Evolutionary conservation across 2,797 vertebrate species (phyloP), one percentile per base, ranked within the genome.

Genomic region (Synaphobranchus kaupii): DNA sequence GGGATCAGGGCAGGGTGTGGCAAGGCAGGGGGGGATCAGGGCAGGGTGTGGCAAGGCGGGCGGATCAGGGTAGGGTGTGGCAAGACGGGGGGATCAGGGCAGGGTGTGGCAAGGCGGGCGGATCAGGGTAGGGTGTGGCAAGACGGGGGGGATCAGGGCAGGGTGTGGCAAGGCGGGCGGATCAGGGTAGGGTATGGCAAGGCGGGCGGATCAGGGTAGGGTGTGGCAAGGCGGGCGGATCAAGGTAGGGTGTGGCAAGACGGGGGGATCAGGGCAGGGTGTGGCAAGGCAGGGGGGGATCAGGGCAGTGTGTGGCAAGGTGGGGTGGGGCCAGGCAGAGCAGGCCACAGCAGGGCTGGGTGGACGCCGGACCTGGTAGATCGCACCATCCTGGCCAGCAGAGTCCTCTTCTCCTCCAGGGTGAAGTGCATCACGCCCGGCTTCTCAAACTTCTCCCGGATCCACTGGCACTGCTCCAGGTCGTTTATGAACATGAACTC

Each of bases 401-500:
- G 93, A 0, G 97, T 98, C 85, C 96, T 96, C 90, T 97, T 98
- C 93, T 98, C 98, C 15, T 98, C 97, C 0, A 80, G 94, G 84
- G 92, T 96, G 93, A 97, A 98, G 89, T 95, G 95, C 97, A 98
- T 97, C 89, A 96, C 88, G 25, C 97, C 97, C 0, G 98, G 98
- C 0, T 96, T 97, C 95, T 99, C 98, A 5, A 99, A 99, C 93
- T 97, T 98, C 92, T 97, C 92, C 44, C 98, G 93, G 91, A 98
- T 98, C 98, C 98, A 99, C 89, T 97, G 97, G 89, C 98, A 99
- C 91, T 99, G 98, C 88, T 99, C 97, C 95, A 98, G 88, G 90
- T 99, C 96, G 0, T 99, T 99, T 88, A 99, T 99, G 89, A 99
- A 99, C 98, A 99, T 99, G 90, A 99, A 99, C 93, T 99, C 97